Base-by-base conservation (phyloP, 2,113 vertebrate species). In the Acanthisitta chloris region DNA sequence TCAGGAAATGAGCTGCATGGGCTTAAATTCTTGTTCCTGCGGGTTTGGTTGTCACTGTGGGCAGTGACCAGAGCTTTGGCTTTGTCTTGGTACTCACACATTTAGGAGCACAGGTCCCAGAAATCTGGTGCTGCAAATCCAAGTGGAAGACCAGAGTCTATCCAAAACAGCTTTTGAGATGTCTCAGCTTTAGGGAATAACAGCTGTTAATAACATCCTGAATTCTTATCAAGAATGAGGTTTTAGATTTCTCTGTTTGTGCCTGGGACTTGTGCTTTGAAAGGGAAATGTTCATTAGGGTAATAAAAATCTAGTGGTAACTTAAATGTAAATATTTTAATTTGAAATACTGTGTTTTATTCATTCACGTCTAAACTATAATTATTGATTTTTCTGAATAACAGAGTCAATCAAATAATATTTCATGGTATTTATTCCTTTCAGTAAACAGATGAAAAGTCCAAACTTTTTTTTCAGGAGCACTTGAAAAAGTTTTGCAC, bases 11-110 rank as follows among this genome's bases (percentile, higher is more conserved):
- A 71, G 12, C 38, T 66, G 42, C 46, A 3, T 6, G 36, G 43
- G 54, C 51, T 81, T 62, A 6, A 40, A 20, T 17, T 26, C 33
- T 7, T n/a, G 14, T 33, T 67, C 4, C 3, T 26, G 2, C 2
- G 8, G 40, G 21, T 3, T 65, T 64, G 46, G 9, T 73, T 66
- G 33, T 84, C 17, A 3, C 66, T n/a, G 45, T 28, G 34, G 9
- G 1, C 0, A 49, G 65, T 2, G 46, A 14, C 12, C 78, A 67
- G 59, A 45, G 42, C 55, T 78, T 64, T 64, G 34, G 2, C 24
- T 38, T 42, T 58, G 23, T 59, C 33, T 20, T 81, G 10, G 17
- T 42, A 10, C 15, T 46, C 16, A 1, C 6, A 1, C 1, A 2
- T 21, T 40, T 25, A 42, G 55, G 46, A 81, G 54, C 33, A n/a